Conservation (phyloP, 1,140 invertebrate species). For the Phocides pigmalion region DNA sequence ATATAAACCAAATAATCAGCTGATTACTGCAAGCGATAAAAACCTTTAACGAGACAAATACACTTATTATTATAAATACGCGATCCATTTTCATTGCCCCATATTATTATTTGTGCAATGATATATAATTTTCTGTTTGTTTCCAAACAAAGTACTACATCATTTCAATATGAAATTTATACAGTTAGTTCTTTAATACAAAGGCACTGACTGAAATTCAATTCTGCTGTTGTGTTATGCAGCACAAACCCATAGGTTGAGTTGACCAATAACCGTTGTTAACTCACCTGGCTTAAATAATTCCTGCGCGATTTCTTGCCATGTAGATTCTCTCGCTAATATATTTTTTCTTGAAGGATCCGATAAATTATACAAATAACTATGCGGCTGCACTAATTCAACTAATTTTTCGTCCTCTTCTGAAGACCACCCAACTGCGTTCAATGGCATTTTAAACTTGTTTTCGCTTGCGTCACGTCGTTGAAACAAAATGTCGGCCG, state of each 20-base stretch:
- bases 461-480: conserved; percentile 58
- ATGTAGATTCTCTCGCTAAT: conserved; percentile 67
- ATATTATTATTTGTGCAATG: too few species aligned
- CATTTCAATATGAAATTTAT: too few species aligned
- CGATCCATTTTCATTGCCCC: too few species aligned
- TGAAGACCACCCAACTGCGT: conserved; percentile 66
- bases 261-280: conserved; percentile 37
- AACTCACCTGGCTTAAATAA: conserved; percentile 71
- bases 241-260: conserved; percentile 44
- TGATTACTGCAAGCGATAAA: conserved; percentile 15
- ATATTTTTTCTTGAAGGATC: conserved; percentile 75
- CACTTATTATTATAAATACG: background rate
- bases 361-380: conserved; percentile 62
- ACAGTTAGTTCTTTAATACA: too few species aligned
- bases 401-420: conserved; percentile 71
- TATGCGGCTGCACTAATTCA: conserved; percentile 70
- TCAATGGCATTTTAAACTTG: conserved; percentile 66
- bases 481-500: conserved; percentile 75
- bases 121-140: too few species aligned
- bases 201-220: background rate
- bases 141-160: too few species aligned
- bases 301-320: conserved; percentile 69
- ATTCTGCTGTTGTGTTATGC: conserved; percentile 51
- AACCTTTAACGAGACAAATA: background rate
- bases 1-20: conserved; percentile 19